These are phyloP conservation scores for Brachionus paranguensis DNA, from an alignment of 1,140 invertebrate species.

Conservation along the genomic window DNA sequence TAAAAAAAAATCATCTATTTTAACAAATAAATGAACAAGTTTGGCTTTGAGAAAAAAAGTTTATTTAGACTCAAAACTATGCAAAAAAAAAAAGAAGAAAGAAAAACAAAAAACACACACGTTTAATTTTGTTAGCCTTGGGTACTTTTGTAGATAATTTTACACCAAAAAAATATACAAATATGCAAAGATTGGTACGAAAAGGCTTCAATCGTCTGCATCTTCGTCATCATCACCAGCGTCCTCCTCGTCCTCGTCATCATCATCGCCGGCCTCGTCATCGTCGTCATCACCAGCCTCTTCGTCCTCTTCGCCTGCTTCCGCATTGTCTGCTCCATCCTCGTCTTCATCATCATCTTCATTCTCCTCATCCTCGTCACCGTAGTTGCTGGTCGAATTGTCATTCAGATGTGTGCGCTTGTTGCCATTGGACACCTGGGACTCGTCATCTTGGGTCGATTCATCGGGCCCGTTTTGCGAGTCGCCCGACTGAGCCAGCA, in stretches of 20 bases:
- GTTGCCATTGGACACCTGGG: not conserved
- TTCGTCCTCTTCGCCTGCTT: constrained; percentile 11
- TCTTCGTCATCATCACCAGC: constrained; percentile 21
- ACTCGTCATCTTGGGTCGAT: not conserved
- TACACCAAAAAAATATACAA: not conserved
- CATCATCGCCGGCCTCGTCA: constrained; percentile 36
- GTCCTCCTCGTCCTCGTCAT: constrained; percentile 11
- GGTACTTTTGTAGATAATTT: not conserved
- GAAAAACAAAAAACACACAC: not conserved
- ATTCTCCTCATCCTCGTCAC: constrained; percentile 29
- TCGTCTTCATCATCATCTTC: constrained; percentile 37
- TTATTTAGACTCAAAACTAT: not conserved
- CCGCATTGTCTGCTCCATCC: not conserved
- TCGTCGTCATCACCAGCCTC: constrained; percentile 8
- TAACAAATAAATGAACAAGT: not conserved
- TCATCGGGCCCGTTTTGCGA: not conserved
- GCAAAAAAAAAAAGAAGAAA: not conserved
- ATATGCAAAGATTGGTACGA: not conserved
- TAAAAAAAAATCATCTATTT: not conserved
- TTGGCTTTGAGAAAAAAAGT: not conserved
- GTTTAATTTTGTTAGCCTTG: not conserved
- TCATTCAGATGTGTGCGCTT: not conserved
- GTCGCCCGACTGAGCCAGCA: not conserved
- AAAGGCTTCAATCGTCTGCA: not conserved
- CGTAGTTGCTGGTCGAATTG: not conserved